These are phyloP conservation scores for Sinocyclocheilus anophthalmus DNA, from an alignment of 2,113 vertebrate genomes.

Conservation along the genomic window DNA sequence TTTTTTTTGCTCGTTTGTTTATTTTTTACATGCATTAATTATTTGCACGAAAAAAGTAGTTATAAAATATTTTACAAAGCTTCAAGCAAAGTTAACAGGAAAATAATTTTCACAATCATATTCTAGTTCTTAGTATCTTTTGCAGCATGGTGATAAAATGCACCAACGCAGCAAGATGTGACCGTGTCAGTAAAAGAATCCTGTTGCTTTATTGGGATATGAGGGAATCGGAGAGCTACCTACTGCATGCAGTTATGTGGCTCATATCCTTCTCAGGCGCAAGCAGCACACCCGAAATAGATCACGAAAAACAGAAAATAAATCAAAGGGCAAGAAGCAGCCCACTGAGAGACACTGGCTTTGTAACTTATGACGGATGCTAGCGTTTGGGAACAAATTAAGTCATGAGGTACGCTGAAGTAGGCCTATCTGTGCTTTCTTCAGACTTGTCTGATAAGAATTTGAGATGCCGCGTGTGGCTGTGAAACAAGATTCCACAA, in stretches of 20 bases:
- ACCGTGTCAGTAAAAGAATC: conserved; percentile 73
- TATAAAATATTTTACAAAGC: no score
- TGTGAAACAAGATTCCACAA: conserved; percentile 15
- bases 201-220: conserved; percentile 73
- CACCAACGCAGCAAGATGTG: conserved; percentile 74
- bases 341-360: conserved; percentile 36
- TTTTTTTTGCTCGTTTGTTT: no score
- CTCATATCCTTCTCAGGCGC: conserved; percentile 54
- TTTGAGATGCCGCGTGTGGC: not conserved
- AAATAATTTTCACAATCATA: not conserved
- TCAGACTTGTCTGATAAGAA: not conserved
- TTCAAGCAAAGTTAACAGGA: no score
- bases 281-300: conserved; percentile 54
- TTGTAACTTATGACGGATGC: not conserved
- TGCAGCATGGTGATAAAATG: conserved; percentile 66
- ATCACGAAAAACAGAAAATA: conserved; percentile 62
- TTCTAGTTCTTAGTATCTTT: conserved; percentile 30
- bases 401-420: not conserved
- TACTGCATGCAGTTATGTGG: conserved; percentile 62
- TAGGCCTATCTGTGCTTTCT: not conserved
- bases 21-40: no score
- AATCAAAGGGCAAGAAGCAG: conserved; percentile 58
- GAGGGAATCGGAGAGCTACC: conserved; percentile 75
- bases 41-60: no score
- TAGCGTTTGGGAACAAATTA: conserved; percentile 1